Evolutionary conservation across 1,140 invertebrate genomes (phyloP), one percentile per base, ranked within the genome.

Genomic region (Panonychus citri): DNA sequence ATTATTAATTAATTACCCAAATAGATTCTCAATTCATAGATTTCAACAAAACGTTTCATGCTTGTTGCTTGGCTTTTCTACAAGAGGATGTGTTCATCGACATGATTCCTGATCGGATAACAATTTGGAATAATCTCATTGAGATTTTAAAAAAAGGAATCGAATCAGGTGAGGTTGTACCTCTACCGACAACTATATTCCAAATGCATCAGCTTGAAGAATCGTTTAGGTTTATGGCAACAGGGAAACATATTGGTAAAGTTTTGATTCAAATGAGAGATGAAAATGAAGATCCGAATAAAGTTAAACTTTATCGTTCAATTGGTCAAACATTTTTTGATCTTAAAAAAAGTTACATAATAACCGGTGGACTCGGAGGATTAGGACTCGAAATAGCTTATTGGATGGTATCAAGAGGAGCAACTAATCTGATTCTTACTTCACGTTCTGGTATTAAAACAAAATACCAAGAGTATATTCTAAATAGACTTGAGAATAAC

Each of bases 161-260:
- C 50, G 74, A 77, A 57, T 77, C 68, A 58, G 89, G 89, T 7
- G 83, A 82, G 34, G 85, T 96, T 0, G 73, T 76, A 49, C 90
- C 90, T 1, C 69, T 96, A 5, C 80, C 81, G 1, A 71, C 76
- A 8, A 85, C 81, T 1, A 79, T 88, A 0, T 96, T 86, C 66
- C 71, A 75, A 19, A 80, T 83, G 62, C 76, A 81, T 58, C 80
- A 91, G 70, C 76, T 87, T n/a, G 89, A 95, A 69, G 81, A 86
- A 67, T 88, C 87, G 3, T 94, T 94, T 74, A 74, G 79, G 60
- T 95, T 78, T 66, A 94, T 96, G 86, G 89, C 88, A n/a, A 81
- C 83, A 1, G 90, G 90, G 39, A 90, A 88, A 72, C 90, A 96
- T 69, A 90, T 94, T 59, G 91, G 91, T 62, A 96, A 95, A 75